These are phyloP conservation scores for Cephus cinctus DNA, from an alignment of 1,140 invertebrate species.

Conservation along the genomic window DNA sequence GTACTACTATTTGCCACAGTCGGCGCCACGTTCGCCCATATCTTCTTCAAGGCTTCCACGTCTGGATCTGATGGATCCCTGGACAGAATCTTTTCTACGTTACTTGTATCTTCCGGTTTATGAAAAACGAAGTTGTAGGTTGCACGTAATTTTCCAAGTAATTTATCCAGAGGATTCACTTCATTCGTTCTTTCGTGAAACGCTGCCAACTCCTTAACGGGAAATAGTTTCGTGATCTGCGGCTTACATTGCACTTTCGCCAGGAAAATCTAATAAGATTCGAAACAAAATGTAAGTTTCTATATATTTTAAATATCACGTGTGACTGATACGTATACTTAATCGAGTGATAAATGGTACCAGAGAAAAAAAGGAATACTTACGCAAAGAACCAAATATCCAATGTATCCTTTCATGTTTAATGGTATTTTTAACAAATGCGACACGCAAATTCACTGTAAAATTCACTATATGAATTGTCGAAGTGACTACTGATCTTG, in stretches of 20 bases:
- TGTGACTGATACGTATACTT: no score
- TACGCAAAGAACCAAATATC: no score
- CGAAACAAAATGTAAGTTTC: no score
- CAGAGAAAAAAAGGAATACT: no score
- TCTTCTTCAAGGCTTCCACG: neutral
- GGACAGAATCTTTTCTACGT: constrained; percentile 31
- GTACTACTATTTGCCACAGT: neutral
- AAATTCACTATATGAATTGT: no score
- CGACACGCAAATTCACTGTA: no score
- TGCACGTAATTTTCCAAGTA: constrained; percentile 39
- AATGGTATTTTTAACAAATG: no score
- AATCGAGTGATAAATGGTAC: no score
- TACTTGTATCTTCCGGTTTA: constrained; percentile 32
- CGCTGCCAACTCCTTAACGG: constrained; percentile 31
- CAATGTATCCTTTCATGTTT: no score
- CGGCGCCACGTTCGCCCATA: constrained; percentile 1
- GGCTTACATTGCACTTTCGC: constrained; percentile 29
- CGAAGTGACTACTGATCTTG: constrained; percentile 1
- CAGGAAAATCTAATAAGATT: constrained; percentile 37
- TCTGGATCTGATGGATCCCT: constrained; percentile 10
- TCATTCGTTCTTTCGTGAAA: constrained; percentile 24
- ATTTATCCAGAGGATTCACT: constrained; percentile 35
- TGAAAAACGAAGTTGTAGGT: constrained; percentile 44
- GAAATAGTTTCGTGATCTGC: constrained; percentile 40
- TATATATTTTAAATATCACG: no score